Conservation (phyloP, 2,797 vertebrate species). For the Lycodopsis pacificus region DNA sequence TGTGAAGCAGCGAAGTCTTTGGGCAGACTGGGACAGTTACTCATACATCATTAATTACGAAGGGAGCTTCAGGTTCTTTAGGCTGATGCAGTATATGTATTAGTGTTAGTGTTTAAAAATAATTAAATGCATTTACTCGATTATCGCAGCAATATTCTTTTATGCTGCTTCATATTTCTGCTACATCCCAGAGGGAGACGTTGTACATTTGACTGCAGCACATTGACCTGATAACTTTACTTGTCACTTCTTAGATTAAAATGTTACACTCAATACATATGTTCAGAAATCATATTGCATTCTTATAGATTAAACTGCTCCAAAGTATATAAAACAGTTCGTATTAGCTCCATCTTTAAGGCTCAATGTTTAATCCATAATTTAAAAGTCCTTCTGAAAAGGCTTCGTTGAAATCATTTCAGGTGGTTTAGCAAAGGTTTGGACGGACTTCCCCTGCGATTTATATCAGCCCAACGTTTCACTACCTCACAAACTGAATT, state of each 20-base stretch:
- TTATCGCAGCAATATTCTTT: not conserved
- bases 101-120: slow-evolving; percentile 6
- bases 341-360: not conserved
- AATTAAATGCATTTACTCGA: not conserved
- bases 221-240: not conserved
- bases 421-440: not conserved
- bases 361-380: not conserved
- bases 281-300: not conserved
- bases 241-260: not conserved
- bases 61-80: not conserved
- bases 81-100: not conserved
- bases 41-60: not conserved
- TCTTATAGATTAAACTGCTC: not conserved
- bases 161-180: not conserved
- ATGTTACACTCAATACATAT: not conserved
- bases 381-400: not conserved
- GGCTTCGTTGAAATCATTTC: not conserved
- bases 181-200: not conserved
- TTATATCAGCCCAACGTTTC: not conserved
- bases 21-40: not conserved
- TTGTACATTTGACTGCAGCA: not conserved
- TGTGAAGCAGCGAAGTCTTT: not conserved
- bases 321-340: not conserved
- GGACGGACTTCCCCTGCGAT: not conserved
- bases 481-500: slow-evolving; percentile 21